A percentile compares a stretch with the other conserved stretches of the same genome.
Conservation (phyloP, 2,888 invertebrate species). For the Salticus scenicus region DNA sequence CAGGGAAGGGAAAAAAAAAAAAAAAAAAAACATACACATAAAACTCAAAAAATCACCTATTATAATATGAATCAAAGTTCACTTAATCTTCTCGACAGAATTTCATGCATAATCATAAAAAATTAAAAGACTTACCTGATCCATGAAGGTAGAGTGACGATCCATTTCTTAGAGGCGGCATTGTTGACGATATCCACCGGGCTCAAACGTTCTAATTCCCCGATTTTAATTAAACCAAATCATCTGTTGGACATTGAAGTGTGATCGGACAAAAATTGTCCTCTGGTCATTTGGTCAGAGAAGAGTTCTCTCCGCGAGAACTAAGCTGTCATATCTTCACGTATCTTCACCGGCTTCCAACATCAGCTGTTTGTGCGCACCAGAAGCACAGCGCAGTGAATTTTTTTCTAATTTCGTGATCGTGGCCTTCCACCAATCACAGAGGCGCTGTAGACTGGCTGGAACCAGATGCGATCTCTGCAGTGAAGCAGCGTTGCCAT, state of each 20-base stretch:
- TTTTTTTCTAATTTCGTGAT: conserved; percentile 3
- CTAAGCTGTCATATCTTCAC: conserved; percentile 11
- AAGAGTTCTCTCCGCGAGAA: conserved; percentile 1
- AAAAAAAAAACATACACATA: no score
- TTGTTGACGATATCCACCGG: not conserved
- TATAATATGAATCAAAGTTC: no score
- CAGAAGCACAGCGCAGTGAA: not conserved
- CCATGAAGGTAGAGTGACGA: conserved; percentile 63
- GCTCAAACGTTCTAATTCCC: not conserved
- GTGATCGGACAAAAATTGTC: not conserved
- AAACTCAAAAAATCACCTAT: no score
- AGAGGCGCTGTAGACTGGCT: conserved; percentile 47
- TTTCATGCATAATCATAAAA: no score
- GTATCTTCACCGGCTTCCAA: conserved; percentile 41
- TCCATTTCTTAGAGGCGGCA: conserved; percentile 65
- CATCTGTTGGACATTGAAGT: not conserved
- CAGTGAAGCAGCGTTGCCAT: conserved; percentile 63
- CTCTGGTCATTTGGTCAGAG: not conserved
- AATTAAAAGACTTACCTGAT: conserved; percentile 62
- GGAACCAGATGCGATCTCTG: conserved; percentile 58
- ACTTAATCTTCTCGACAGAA: no score
- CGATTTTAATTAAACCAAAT: not conserved
- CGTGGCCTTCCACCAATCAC: conserved; percentile 42
- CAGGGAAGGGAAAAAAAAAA: no score
- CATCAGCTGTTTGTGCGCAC: conserved; percentile 63